Evolutionary conservation across 2,888 invertebrate species (phyloP), one percentile per base, ranked within the genome.

Genomic region (Drosophila peninsularis): DNA sequence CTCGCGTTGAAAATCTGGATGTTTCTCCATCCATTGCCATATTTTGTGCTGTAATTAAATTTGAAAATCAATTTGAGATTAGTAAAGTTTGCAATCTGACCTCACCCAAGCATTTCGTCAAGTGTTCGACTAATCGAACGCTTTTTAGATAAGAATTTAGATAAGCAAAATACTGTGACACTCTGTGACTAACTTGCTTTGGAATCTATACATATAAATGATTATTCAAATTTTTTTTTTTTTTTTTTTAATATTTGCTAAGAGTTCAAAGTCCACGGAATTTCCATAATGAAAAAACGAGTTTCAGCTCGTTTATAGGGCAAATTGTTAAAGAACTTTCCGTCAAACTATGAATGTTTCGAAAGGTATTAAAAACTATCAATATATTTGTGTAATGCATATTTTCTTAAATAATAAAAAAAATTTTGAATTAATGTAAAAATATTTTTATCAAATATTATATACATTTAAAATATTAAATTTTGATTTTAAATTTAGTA

Each of bases 1-100:
- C 1, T 93, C 91, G 47, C 93, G 93, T 45, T 93, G 93, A 81
- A 95, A 95, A 24, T 94, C 83, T 1, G 95, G 94, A 91, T 95
- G 94, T 42, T 93, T 92, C 81, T 94, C 94, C 84, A 95, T 91
- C 41, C 93, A 93, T 54, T 92, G 92, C 94, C 94, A 95, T 30
- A 95, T 90, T 76, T 93, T 93, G 76, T 94, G 92, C 95, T 95
- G 80, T 60, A 10, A 10, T 30, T 30, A 30, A 30, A 10, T 10
- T n/a, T 17, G 2, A n/a, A 52, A 17, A 9, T 19, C 42, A 17
- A 60, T 37, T 14, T 34, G 42, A 42, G 55, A 62, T 83, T 53
- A 77, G 53, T 66, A 36, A 52, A 41, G 24, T n/a, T 47, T 39
- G 65, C 80, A 74, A 63, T 67, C 6, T 21, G 32, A 19, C 27